phyloP scores from a whole-genome alignment of 2,888 invertebrate species.

The Blomia tropicalis region DNA sequence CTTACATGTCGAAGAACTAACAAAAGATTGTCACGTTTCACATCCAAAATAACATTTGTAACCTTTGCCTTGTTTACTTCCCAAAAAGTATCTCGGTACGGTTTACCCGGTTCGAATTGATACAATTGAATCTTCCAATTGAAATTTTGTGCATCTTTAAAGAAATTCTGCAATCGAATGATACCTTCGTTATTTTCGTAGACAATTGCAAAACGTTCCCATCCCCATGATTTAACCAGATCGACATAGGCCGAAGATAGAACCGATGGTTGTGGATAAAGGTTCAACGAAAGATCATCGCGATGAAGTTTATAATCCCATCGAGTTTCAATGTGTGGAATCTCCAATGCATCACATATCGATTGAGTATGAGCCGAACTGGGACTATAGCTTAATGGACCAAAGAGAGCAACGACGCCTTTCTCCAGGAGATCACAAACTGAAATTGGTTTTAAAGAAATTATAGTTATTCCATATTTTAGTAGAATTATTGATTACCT shows the following conservation, averaged over 20 bases:
- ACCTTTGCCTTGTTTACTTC: slow-evolving; percentile 27
- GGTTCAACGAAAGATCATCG: slow-evolving; percentile 70
- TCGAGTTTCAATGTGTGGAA: slow-evolving; percentile 66
- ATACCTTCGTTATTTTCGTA: slow-evolving; percentile 65
- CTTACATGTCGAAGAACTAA: slow-evolving; percentile 30
- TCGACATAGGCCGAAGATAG: slow-evolving; percentile 46
- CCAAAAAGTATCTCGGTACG: slow-evolving; percentile 31
- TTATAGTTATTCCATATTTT: not conserved
- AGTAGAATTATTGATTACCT: slow-evolving; percentile 45
- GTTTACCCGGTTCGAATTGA: slow-evolving; percentile 29
- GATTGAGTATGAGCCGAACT: slow-evolving; percentile 61
- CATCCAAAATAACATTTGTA: slow-evolving; percentile 29
- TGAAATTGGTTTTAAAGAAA: slow-evolving; percentile 36
- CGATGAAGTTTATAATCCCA: slow-evolving; percentile 54
- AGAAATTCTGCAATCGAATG: slow-evolving; percentile 30
- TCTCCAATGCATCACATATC: slow-evolving; percentile 61
- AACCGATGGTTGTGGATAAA: slow-evolving; percentile 51
- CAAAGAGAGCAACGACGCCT: slow-evolving; percentile 65
- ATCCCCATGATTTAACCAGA: slow-evolving; percentile 55
- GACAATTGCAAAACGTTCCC: slow-evolving; percentile 70
- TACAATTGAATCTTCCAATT: slow-evolving; percentile 30
- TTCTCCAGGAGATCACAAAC: slow-evolving; percentile 66
- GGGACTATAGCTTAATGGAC: slow-evolving; percentile 53
- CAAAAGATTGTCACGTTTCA: slow-evolving; percentile 29
- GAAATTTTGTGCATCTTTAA: slow-evolving; percentile 30